Evolutionary conservation across 2,113 vertebrate genomes (phyloP), one percentile per base, ranked within the genome.

Genomic region (Erythrocercus mccallii): DNA sequence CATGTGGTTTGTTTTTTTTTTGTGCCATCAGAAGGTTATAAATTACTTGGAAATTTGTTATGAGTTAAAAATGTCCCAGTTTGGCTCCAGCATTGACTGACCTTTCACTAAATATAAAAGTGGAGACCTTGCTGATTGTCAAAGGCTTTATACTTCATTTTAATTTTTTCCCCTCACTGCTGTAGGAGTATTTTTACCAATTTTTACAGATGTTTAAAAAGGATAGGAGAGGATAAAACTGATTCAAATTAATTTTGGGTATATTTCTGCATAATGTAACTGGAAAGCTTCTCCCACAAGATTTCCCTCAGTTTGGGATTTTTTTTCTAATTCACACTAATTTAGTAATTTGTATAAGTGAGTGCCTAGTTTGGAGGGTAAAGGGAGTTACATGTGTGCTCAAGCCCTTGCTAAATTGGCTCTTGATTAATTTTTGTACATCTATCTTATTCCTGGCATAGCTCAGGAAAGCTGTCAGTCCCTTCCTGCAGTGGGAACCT

Each of bases 381-480:
- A 81, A 91, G 87, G 31, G 42, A 85, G 71, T 54, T 77, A 72
- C 6, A 30, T 0, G 0, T 51, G 56, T 70, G 68, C 56, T 58
- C 45, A 58, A 70, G 71, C 54, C 70, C 90, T 60, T 91, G 31
- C 27, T 94, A 93, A 95, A 96, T 78, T 81, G 64, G 79, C 51
- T 90, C 68, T 66, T 74, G 56, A 94, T 94, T 92, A 88, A 86
- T 92, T 97, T 96, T 81, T 88, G 66, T 61, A 69, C 58, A 84
- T 81, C 62, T 70, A 31, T 68, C 30, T 91, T 84, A 89, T 89
- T 94, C 72, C 88, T 94, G 76, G 77, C 51, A 50, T 9, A 56
- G 69, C 79, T 88, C 56, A 84, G 77, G 70, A 94, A 92, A 79
- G 16, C 88, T 88, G 81, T 27, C 74, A 65, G 86, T 61, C 33